Base-by-base conservation (phyloP, 2,113 vertebrate genomes). In the Amia ocellicauda region DNA sequence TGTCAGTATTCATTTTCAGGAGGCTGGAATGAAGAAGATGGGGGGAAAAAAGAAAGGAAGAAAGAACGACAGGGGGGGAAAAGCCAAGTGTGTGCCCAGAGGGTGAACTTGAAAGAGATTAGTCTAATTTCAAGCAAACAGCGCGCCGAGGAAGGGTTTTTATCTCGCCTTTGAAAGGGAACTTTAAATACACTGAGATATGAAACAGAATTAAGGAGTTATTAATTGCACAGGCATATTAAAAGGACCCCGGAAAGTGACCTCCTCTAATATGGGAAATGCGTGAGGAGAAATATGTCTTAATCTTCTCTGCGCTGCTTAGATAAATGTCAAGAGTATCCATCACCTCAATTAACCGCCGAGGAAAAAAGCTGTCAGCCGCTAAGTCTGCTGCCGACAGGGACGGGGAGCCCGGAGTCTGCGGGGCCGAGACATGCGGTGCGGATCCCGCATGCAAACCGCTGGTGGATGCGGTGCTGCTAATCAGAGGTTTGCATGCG, bases 241-340 rank as follows among this genome's bases (percentile, higher is more conserved):
- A 83, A 89, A 91, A 86, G 79, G 87, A 91, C 85, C 85, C 77
- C 72, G 71, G 69, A 82, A 86, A 89, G 77, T 91, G 90, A 93
- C 87, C 87, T 89, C 76, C 78, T 84, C 78, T 88, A 88, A 90
- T 89, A 80, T 72, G 78, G 76, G 83, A 75, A 85, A 88, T 77
- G 73, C 75, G 83, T 53, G 58, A 58, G 28, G 73, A 74, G 89
- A 87, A 90, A 85, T 78, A 82, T 79, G 80, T 87, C 83, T 88
- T 89, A 84, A 92, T 92, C 83, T 89, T 85, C 78, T 80, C 84
- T 83, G 88, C 73, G 81, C 71, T 27, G 0, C 82, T 70, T 82
- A 88, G 85, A 91, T 85, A 89, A 90, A 91, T 92, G 89, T 90
- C 89, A 90, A 91, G 86, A 85, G 69, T 88, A 88, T 90, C 88